Percentiles rank a stretch among this genome's conserved stretches.
phyloP scores from a whole-genome alignment of 2,888 invertebrate genomes.

The Drepanosiphum platanoidis region DNA sequence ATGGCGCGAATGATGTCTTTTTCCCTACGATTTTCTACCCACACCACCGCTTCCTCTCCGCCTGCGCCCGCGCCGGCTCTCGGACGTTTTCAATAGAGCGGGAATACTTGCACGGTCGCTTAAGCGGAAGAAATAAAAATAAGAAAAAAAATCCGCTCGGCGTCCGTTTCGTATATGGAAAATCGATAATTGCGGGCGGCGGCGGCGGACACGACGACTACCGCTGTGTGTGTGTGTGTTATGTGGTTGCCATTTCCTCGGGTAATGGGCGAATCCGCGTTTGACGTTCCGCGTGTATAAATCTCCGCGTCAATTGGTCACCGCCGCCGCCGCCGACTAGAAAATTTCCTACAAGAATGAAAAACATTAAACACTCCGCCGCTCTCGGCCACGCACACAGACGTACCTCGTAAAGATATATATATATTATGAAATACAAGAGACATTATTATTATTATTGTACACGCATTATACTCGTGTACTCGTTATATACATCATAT shows the following conservation, averaged over 20 bases:
- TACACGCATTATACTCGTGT: not conserved
- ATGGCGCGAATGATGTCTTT: constrained; percentile 50
- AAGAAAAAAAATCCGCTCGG: not conserved
- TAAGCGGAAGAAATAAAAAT: no score
- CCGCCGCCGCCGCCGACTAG: constrained; percentile 14
- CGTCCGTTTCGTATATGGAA: constrained; percentile 33
- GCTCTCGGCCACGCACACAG: not conserved
- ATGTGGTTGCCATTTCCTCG: constrained; percentile 46
- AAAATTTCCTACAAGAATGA: not conserved
- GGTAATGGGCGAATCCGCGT: constrained; percentile 53
- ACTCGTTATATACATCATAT: not conserved
- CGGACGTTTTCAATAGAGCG: constrained; percentile 18
- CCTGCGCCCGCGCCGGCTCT: no score
- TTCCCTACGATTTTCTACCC: constrained; percentile 16
- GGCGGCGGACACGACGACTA: not conserved
- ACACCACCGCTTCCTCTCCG: no score
- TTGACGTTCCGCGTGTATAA: constrained; percentile 30
- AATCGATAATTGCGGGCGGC: constrained; percentile 57
- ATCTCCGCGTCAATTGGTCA: constrained; percentile 36
- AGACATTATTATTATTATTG: not conserved
- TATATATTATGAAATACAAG: not conserved
- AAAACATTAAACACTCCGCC: not conserved
- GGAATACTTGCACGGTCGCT: constrained; percentile 47
- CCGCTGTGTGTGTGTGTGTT: not conserved
- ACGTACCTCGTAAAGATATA: no score